phyloP scores from a whole-genome alignment of 1,140 invertebrate species.

The Homarus americanus region DNA sequence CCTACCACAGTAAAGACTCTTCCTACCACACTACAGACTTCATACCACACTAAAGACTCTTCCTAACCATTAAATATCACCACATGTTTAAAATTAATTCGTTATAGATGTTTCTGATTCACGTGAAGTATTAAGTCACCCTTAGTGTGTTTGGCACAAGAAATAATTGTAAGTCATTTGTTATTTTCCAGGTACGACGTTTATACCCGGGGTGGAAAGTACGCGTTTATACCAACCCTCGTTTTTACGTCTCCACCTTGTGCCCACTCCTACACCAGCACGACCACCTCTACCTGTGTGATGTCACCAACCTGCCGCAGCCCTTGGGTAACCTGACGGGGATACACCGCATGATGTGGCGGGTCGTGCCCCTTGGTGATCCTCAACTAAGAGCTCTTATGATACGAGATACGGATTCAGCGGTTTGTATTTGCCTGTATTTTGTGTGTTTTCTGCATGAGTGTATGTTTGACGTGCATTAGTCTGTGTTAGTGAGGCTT shows the following conservation, averaged over 20 bases:
- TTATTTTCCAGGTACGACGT: background rate
- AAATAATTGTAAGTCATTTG: no score
- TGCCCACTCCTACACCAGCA: slow-evolving; percentile 55
- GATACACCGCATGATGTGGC: slow-evolving; percentile 70
- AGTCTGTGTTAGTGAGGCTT: no score
- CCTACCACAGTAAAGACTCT: no score
- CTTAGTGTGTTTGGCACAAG: no score
- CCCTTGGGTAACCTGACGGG: slow-evolving; percentile 38
- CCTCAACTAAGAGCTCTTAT: slow-evolving; percentile 55
- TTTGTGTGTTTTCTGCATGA: no score
- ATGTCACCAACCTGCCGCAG: slow-evolving; percentile 40
- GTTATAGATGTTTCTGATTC: no score
- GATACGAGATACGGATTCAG: slow-evolving; percentile 62
- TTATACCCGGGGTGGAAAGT: slow-evolving; percentile 68
- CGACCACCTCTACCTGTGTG: slow-evolving; percentile 40
- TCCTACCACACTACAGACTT: no score
- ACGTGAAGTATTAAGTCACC: no score
- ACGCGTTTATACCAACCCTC: slow-evolving; percentile 54
- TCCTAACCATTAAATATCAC: no score
- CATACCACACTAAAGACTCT: no score
- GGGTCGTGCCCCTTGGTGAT: slow-evolving; percentile 65
- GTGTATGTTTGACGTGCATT: background rate
- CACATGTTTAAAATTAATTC: no score
- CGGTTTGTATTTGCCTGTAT: slow-evolving; percentile 36
- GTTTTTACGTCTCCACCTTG: background rate